These are phyloP conservation scores for Andrena minutula DNA, from an alignment of 2,888 invertebrate genomes.

Conservation along the genomic window DNA sequence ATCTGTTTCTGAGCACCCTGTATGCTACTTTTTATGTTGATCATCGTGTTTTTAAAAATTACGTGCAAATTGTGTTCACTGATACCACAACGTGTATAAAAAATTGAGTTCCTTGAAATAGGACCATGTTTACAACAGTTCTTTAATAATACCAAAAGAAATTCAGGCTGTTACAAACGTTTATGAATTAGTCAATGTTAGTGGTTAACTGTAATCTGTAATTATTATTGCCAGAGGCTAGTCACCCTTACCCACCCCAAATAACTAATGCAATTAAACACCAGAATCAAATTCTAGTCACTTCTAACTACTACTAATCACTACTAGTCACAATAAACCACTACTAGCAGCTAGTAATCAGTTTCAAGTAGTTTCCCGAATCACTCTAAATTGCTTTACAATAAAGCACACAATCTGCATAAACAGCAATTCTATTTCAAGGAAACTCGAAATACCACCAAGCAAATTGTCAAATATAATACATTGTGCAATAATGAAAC, in stretches of 20 bases:
- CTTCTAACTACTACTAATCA: neutral
- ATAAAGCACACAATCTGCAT: no score
- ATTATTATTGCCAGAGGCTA: neutral
- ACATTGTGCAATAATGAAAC: neutral
- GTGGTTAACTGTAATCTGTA: neutral
- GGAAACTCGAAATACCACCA: neutral
- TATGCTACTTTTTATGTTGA: no score
- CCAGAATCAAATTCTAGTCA: no score
- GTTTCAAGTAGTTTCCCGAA: no score
- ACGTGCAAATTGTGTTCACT: no score
- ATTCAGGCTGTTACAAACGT: no score
- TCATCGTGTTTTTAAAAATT: no score
- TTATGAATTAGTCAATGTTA: neutral
- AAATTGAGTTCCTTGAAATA: neutral
- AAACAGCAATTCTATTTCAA: neutral
- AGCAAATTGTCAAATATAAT: neutral
- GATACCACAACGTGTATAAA: neutral
- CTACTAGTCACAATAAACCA: neutral
- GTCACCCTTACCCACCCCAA: no score
- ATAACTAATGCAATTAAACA: no score
- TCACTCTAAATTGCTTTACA: no score
- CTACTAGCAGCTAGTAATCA: neutral
- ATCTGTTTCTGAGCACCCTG: no score
- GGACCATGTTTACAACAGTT: neutral
- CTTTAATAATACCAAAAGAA: no score